Conservation (phyloP, 2,797 vertebrate genomes). For the Eupleurogrammus muticus region DNA sequence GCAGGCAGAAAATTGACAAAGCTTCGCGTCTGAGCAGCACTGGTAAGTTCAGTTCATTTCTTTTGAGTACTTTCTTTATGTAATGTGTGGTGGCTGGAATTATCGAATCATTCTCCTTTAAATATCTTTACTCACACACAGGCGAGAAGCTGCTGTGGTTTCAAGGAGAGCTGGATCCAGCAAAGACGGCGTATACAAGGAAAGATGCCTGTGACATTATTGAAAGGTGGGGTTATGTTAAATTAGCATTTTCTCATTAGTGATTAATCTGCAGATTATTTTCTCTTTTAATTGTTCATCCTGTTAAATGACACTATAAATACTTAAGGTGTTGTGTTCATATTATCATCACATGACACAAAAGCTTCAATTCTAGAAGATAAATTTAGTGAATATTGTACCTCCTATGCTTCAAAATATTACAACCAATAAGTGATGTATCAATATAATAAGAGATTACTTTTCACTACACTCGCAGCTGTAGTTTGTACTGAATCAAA, state of each 20-base stretch:
- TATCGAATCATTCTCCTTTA: background rate
- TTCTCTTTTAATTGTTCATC: too few species aligned
- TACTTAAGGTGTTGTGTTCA: too few species aligned
- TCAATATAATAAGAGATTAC: too few species aligned
- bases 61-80: background rate
- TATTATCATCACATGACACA: too few species aligned
- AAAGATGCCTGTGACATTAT: constrained; percentile 90
- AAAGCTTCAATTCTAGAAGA: too few species aligned
- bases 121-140: constrained; percentile 45
- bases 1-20: constrained; percentile 90
- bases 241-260: too few species aligned
- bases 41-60: constrained; percentile 74
- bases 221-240: constrained; percentile 80
- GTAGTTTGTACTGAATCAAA: too few species aligned
- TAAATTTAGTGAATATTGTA: too few species aligned
- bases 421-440: too few species aligned
- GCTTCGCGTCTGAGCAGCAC: constrained; percentile 88
- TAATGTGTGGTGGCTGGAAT: background rate
- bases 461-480: too few species aligned
- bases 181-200: constrained; percentile 87
- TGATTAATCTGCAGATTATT: background rate
- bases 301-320: too few species aligned
- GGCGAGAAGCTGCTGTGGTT: constrained; percentile 97
- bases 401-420: too few species aligned
- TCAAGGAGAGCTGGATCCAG: constrained; percentile 89